A percentile compares a stretch with the other conserved stretches of the same genome.
phyloP scores from a whole-genome alignment of 2,113 vertebrate species.

The Trematomus loennbergii region DNA sequence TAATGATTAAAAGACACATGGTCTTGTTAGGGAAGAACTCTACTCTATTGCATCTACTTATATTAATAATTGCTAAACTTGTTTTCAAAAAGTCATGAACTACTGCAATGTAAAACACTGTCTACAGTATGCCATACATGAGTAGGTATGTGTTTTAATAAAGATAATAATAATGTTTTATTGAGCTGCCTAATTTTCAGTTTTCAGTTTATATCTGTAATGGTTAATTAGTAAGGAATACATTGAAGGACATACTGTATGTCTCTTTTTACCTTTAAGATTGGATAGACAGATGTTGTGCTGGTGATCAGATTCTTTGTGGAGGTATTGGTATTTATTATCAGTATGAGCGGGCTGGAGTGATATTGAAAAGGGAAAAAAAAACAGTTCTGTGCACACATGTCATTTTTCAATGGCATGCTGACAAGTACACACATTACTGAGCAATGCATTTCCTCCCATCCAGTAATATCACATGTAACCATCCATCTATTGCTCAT shows the following conservation, averaged over 20 bases:
- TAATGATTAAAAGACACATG: neutral
- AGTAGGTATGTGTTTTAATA: neutral
- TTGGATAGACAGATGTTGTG: neutral
- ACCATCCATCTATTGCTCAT: neutral
- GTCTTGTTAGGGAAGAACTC: neutral
- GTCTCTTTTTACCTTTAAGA: neutral
- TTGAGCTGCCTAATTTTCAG: too few species aligned
- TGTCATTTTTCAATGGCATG: neutral
- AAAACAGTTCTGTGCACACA: neutral
- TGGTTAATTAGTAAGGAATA: too few species aligned
- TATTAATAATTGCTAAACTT: neutral
- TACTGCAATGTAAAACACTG: neutral
- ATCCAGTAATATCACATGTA: neutral
- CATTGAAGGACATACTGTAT: too few species aligned
- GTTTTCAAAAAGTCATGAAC: neutral
- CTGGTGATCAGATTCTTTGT: neutral
- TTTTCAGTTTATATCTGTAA: too few species aligned
- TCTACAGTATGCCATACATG: neutral
- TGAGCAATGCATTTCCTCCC: neutral
- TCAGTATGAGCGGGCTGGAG: neutral
- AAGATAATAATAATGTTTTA: too few species aligned
- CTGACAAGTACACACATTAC: neutral
- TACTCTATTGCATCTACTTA: slow-evolving; percentile 1
- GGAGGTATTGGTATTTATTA: neutral
- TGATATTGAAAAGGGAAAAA: neutral